Conservation (phyloP, 2,113 vertebrate species). For the Alces alces region DNA sequence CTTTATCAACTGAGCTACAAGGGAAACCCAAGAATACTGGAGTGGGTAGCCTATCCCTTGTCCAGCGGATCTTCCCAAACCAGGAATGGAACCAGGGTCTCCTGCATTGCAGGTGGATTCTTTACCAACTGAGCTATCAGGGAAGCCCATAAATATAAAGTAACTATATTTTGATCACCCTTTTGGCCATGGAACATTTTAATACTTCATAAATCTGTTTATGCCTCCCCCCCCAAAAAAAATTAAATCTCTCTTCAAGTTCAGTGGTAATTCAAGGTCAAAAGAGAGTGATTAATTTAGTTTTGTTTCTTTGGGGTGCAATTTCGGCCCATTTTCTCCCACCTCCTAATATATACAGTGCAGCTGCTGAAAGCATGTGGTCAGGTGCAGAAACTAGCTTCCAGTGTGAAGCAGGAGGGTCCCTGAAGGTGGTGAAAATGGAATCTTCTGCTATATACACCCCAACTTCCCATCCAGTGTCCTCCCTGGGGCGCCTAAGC, state of each 20-base stretch:
- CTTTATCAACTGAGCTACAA: too few species aligned
- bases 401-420: accelerated
- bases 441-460: accelerated
- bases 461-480: accelerated
- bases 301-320: accelerated
- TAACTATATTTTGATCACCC: not conserved
- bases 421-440: accelerated
- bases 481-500: accelerated
- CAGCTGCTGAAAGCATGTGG: accelerated
- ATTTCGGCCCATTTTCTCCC: not conserved
- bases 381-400: accelerated
- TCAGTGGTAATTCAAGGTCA: not conserved
- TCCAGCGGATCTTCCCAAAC: not conserved
- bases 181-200: not conserved
- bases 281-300: accelerated
- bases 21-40: too few species aligned
- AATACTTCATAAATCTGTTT: not conserved
- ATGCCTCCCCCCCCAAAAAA: not conserved
- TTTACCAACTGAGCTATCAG: not conserved
- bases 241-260: accelerated
- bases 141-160: not conserved
- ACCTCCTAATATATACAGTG: accelerated
- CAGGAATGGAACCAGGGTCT: not conserved
- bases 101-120: not conserved
- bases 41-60: too few species aligned